phyloP scores from a whole-genome alignment of 2,113 vertebrate species.

The Mystacornis crossleyi region DNA sequence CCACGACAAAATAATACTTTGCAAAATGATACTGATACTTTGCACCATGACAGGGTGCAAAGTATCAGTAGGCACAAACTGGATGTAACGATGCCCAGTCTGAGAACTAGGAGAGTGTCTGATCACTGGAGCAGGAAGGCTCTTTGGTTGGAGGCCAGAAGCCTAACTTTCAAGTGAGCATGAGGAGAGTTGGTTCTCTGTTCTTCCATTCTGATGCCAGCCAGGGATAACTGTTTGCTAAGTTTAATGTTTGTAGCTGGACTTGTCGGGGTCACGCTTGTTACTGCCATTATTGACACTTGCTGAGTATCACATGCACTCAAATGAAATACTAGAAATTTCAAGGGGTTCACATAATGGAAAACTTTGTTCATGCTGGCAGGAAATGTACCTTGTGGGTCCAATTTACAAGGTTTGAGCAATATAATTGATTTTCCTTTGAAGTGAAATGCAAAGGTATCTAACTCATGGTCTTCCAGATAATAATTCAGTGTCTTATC shows the following conservation, averaged over 20 bases:
- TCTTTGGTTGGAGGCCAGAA: background rate
- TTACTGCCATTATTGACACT: background rate
- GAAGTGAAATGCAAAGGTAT: background rate
- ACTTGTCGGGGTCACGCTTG: background rate
- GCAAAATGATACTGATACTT: too few species aligned
- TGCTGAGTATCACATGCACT: background rate
- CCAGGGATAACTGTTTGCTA: background rate
- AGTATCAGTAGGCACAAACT: background rate
- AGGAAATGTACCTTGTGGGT: background rate
- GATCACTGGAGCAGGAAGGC: conserved; percentile 2
- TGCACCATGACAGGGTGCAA: accelerated
- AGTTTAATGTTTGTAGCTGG: background rate
- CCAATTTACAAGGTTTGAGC: background rate
- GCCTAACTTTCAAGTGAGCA: background rate
- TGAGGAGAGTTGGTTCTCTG: background rate
- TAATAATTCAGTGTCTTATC: background rate
- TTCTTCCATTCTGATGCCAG: background rate
- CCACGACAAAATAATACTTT: too few species aligned
- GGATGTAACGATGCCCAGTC: background rate
- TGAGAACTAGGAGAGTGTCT: background rate
- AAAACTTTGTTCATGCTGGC: background rate
- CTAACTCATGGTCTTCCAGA: background rate
- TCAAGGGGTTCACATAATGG: background rate
- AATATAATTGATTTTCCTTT: background rate
- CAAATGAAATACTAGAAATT: background rate